Evolutionary conservation across 2,113 vertebrate species (phyloP), one percentile per base, ranked within the genome.

Genomic region (Cochlearius cochlearius): DNA sequence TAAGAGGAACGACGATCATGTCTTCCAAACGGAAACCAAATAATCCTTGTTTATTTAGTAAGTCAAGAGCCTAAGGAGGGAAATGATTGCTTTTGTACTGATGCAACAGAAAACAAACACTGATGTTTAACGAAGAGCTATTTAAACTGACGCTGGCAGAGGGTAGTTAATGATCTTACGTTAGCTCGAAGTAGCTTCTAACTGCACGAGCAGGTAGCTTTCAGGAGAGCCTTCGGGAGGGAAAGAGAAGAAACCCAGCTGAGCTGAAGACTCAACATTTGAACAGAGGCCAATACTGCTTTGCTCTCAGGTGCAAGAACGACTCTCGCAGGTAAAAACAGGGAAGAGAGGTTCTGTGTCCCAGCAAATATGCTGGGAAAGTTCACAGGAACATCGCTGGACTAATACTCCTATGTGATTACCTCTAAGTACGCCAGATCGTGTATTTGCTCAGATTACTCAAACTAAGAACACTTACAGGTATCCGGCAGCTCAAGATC

Each of bases 61-160:
- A 79, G 62, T 95, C 88, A 91, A 78, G 89, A 67, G 72, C 83
- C 83, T 77, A 78, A 71, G 26, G 84, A 92, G 64, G 56, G 68
- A 86, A 84, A 81, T 55, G 60, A 89, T 89, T 83, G 89, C 86
- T 84, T 94, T 96, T 92, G 83, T 92, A 77, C 63, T 95, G 89
- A 92, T 83, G 88, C 91, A 89, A 89, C 52, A 86, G 72, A 95
- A 97, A 96, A 93, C 62, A 96, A 96, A 95, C 94, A 95, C 43
- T 0, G 3, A 41, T 74, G 79, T 95, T 92, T 91, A 92, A 89
- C 0, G 0, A 88, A 71, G 95, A 77, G 72, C 88, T 96, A 63
- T 88, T 96, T 71, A 89, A 92, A 94, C 1, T n/a, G 84, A 81
- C 72, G 9, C 29, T 56, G 86, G 93, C 68, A 59, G 52, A 91